Evolutionary conservation across 2,113 vertebrate species (phyloP).

Genomic region (Cephalophus harveyi): DNA sequence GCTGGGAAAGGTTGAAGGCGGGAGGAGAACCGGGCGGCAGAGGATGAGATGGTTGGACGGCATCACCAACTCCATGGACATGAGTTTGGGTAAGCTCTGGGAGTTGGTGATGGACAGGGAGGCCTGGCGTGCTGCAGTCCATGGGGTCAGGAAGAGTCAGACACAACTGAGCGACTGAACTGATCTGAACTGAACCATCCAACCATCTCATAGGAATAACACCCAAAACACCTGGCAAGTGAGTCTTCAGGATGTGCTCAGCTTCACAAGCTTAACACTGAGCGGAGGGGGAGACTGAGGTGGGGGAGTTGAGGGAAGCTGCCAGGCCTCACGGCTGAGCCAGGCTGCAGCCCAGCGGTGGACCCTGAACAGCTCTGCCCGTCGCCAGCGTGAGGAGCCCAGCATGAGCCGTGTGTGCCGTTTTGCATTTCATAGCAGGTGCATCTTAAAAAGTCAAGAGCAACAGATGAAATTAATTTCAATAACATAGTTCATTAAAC

Average conservation of each 20-base stretch:
- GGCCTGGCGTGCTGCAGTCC: neutral
- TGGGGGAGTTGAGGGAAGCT: neutral
- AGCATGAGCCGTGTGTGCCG: accelerated
- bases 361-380: no score
- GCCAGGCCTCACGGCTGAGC: no score
- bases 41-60: neutral
- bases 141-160: neutral
- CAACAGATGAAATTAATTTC: neutral
- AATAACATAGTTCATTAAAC: neutral
- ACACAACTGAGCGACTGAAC: neutral
- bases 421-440: neutral
- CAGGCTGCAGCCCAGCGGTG: accelerated
- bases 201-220: neutral
- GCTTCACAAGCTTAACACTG: neutral
- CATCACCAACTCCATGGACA: neutral
- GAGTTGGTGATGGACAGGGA: neutral
- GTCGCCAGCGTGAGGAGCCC: accelerated
- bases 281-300: neutral
- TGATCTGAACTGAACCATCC: neutral
- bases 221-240: neutral
- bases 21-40: neutral
- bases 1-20: neutral
- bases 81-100: neutral
- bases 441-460: neutral
- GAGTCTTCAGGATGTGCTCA: accelerated